Percentiles rank a stretch among this genome's conserved stretches.
Evolutionary conservation across 2,113 vertebrate species (phyloP).

Genomic region (Ranitomeya variabilis): DNA sequence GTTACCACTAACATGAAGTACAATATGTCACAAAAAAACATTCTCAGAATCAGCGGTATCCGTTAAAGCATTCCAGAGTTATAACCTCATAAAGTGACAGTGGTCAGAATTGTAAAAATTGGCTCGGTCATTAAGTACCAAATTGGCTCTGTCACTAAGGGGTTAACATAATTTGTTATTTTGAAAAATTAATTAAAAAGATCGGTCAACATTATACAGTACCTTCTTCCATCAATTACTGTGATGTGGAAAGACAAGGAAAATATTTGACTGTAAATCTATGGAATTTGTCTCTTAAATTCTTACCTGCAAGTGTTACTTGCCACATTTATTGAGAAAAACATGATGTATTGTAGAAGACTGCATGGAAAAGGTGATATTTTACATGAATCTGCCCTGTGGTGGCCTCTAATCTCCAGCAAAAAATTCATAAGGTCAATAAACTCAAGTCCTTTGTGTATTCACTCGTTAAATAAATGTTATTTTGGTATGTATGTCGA

Average conservation of each 20-base stretch:
- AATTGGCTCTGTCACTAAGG: too few species aligned
- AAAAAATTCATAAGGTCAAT: conserved; percentile 36
- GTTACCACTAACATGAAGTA: too few species aligned
- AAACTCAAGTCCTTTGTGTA: conserved; percentile 17
- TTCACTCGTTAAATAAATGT: conserved; percentile 28
- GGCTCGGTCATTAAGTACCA: too few species aligned
- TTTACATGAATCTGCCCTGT: background rate
- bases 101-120: too few species aligned
- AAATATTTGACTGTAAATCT: background rate
- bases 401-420: background rate
- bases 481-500: conserved; percentile 19
- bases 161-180: background rate
- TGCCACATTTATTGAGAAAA: background rate
- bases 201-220: background rate
- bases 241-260: background rate
- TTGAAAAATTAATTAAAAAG: background rate
- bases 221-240: background rate
- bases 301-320: background rate
- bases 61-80: too few species aligned
- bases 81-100: too few species aligned
- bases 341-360: background rate
- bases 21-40: too few species aligned
- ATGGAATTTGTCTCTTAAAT: background rate
- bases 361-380: conserved; percentile 26
- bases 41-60: too few species aligned